phyloP scores from a whole-genome alignment of 2,888 invertebrate genomes.

The Criorhina ranunculi region DNA sequence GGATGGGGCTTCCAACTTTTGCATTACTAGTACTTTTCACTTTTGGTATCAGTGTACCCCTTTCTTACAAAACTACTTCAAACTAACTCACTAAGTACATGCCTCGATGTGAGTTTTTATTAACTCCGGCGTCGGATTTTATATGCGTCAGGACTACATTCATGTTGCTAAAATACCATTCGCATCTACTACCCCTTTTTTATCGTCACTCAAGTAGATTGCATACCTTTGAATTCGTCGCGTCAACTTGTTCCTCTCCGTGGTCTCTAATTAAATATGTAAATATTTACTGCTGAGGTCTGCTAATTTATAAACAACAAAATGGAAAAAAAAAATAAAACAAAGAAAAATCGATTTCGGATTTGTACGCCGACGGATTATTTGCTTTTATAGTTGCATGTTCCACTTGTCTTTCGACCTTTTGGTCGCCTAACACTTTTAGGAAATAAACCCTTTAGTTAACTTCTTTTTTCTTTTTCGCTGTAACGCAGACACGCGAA shows the following conservation, averaged over 20 bases:
- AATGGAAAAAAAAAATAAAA: not conserved
- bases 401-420: slow-evolving; percentile 58
- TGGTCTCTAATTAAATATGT: slow-evolving; percentile 6
- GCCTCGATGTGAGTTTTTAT: too few species aligned
- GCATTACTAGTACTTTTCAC: too few species aligned
- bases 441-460: slow-evolving; percentile 57
- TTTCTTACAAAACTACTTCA: too few species aligned
- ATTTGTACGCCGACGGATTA: slow-evolving; percentile 62
- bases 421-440: slow-evolving; percentile 57
- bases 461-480: slow-evolving; percentile 39
- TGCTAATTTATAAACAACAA: slow-evolving; percentile 17
- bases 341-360: slow-evolving; percentile 67
- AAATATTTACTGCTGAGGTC: slow-evolving; percentile 13
- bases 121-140: too few species aligned
- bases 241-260: not conserved
- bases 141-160: too few species aligned
- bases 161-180: too few species aligned
- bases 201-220: not conserved
- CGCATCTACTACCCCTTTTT: too few species aligned
- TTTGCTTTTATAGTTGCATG: slow-evolving; percentile 38
- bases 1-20: too few species aligned
- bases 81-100: too few species aligned
- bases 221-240: not conserved
- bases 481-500: slow-evolving; percentile 86
- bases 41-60: too few species aligned